These are phyloP conservation scores for Aquatica leii DNA, from an alignment of 2,888 invertebrate genomes.

Conservation along the genomic window DNA sequence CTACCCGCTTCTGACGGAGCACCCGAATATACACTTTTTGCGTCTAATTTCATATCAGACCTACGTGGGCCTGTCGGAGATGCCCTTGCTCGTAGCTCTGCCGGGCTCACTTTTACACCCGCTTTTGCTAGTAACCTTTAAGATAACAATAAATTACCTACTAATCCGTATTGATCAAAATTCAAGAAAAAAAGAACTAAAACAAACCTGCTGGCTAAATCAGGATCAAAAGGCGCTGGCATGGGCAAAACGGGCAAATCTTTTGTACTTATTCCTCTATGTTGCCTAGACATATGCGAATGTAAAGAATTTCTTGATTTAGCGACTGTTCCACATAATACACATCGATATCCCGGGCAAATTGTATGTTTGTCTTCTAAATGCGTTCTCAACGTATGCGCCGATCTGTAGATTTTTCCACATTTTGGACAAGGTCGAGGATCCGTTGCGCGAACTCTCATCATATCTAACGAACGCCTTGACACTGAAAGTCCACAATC, in stretches of 20 bases:
- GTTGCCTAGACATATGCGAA: constrained; percentile 94
- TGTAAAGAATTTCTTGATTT: constrained; percentile 91
- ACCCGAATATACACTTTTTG: constrained; percentile 72
- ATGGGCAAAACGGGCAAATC: constrained; percentile 91
- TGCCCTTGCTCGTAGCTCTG: constrained; percentile 83
- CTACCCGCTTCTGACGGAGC: constrained; percentile 75
- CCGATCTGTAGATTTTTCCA: constrained; percentile 91
- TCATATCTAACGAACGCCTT: constrained; percentile 83
- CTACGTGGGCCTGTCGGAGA: constrained; percentile 85
- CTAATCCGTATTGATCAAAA: background rate
- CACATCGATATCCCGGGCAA: constrained; percentile 91
- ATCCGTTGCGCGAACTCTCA: constrained; percentile 89
- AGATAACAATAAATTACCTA: background rate
- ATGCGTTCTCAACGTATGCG: constrained; percentile 90
- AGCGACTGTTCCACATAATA: constrained; percentile 90
- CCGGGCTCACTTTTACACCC: constrained; percentile 85
- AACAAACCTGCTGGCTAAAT: constrained; percentile 78
- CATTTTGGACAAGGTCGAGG: constrained; percentile 93
- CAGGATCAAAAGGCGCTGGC: constrained; percentile 92
- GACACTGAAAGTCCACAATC: constrained; percentile 64
- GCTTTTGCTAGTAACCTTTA: constrained; percentile 82
- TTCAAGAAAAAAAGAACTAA: background rate
- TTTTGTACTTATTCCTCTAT: constrained; percentile 92
- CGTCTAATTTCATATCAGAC: constrained; percentile 80
- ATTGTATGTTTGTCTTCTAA: constrained; percentile 93